Conservation (phyloP, 2,888 invertebrate species). For the Platerodrilus igneus region DNA sequence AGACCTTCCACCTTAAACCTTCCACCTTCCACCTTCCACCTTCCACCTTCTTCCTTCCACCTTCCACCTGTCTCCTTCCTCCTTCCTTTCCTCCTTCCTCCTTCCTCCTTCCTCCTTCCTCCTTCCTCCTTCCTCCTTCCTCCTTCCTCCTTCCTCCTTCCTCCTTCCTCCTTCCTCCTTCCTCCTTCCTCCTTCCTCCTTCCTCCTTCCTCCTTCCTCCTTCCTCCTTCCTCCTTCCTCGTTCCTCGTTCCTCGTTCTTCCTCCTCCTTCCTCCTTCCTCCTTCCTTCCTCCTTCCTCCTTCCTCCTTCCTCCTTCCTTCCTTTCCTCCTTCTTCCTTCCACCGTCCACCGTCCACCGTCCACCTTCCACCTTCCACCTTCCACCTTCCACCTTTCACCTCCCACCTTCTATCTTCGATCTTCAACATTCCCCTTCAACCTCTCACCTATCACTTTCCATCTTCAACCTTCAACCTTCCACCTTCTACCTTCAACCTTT, state of each 20-base stretch:
- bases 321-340: slow-evolving; percentile 9
- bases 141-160: slow-evolving; percentile 7
- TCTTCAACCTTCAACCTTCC: too few relatives aligned
- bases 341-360: too few relatives aligned
- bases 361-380: too few relatives aligned
- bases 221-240: slow-evolving; percentile 5
- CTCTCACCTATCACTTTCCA: too few relatives aligned
- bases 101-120: slow-evolving; percentile 12
- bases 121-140: slow-evolving; percentile 14
- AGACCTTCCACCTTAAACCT: slow-evolving; percentile 13
- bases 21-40: slow-evolving; percentile 11
- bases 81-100: slow-evolving; percentile 1
- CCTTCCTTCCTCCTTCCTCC: slow-evolving; percentile 3
- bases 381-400: too few relatives aligned
- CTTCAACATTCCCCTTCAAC: too few relatives aligned
- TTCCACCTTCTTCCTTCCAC: slow-evolving; percentile 8
- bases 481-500: too few relatives aligned
- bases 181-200: slow-evolving; percentile 5
- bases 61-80: slow-evolving; percentile 3
- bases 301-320: slow-evolving; percentile 10
- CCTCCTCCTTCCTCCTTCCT: slow-evolving; percentile 6
- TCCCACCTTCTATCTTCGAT: too few relatives aligned
- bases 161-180: slow-evolving; percentile 1
- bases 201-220: slow-evolving; percentile 8
- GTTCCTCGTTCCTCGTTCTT: background rate